These are phyloP conservation scores for Drosophila asahinai DNA, from an alignment of 1,140 invertebrate genomes.

Conservation along the genomic window DNA sequence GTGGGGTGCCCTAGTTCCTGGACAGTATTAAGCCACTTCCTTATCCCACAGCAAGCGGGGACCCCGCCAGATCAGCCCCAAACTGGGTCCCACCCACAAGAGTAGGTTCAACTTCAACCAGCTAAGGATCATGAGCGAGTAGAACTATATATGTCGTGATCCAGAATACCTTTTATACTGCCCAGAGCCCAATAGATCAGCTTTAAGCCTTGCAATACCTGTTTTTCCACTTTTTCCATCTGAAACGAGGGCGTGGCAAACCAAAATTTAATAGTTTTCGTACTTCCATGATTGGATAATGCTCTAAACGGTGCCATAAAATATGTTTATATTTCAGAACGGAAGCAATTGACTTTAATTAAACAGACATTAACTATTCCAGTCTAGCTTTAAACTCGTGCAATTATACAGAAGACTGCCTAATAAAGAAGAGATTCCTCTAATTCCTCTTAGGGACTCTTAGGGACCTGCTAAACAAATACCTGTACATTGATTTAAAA, in stretches of 20 bases:
- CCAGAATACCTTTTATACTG: too few relatives aligned
- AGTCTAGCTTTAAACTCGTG: constrained; percentile 1
- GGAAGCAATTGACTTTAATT: background rate
- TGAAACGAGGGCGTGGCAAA: too few relatives aligned
- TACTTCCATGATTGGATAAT: too few relatives aligned
- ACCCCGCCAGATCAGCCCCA: background rate
- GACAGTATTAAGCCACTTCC: background rate
- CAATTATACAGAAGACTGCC: background rate
- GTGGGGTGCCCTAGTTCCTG: background rate
- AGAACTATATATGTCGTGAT: background rate
- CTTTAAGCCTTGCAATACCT: too few relatives aligned
- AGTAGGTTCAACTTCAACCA: constrained; percentile 62
- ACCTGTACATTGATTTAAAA: too few relatives aligned
- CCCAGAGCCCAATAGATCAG: too few relatives aligned
- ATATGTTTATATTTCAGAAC: too few relatives aligned
- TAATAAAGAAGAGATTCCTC: constrained; percentile 4
- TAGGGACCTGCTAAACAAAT: too few relatives aligned
- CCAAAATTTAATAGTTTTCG: too few relatives aligned
- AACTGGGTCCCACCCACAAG: constrained; percentile 36
- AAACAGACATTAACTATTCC: background rate
- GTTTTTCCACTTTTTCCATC: too few relatives aligned
- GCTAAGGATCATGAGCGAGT: constrained; percentile 43
- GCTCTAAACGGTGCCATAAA: background rate
- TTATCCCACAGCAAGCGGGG: constrained; percentile 42
- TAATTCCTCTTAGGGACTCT: background rate